Evolutionary conservation across 37 sponge, comb jelly and placozoan genomes (phyloP).

Genomic region (Cliona cf. orientalis): DNA sequence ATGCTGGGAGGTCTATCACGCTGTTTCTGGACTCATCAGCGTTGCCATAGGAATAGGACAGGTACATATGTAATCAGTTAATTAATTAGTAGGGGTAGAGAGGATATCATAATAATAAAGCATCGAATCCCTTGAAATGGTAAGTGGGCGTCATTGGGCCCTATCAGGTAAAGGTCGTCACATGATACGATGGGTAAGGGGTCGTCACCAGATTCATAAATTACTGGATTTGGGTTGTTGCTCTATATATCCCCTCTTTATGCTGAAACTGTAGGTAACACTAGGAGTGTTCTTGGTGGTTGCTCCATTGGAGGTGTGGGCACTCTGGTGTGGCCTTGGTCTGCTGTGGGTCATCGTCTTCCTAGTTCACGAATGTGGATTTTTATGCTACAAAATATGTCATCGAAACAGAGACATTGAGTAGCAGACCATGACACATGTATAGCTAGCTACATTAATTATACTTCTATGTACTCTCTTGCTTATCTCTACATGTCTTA

Average conservation of each 20-base stretch:
- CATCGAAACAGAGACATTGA: neutral
- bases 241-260: neutral
- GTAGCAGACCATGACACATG: too few relatives aligned
- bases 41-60: slow-evolving; percentile 51
- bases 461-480: too few relatives aligned
- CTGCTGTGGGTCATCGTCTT: slow-evolving; percentile 54
- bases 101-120: too few relatives aligned
- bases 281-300: slow-evolving; percentile 67
- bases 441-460: too few relatives aligned
- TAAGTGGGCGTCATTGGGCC: too few relatives aligned
- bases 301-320: slow-evolving; percentile 65
- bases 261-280: slow-evolving; percentile 38
- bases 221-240: neutral
- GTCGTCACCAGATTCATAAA: too few relatives aligned
- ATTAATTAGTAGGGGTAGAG: too few relatives aligned
- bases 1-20: slow-evolving; percentile 72
- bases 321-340: slow-evolving; percentile 52
- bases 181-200: too few relatives aligned
- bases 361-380: slow-evolving; percentile 54
- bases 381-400: neutral
- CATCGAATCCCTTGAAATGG: too few relatives aligned
- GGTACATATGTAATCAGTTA: too few relatives aligned
- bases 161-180: too few relatives aligned
- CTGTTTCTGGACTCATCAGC: slow-evolving; percentile 36
- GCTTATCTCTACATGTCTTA: too few relatives aligned